A percentile compares a stretch with the other conserved stretches of the same genome.
Conservation (phyloP, 1,140 invertebrate species). For the Harlomillsia oculata region DNA sequence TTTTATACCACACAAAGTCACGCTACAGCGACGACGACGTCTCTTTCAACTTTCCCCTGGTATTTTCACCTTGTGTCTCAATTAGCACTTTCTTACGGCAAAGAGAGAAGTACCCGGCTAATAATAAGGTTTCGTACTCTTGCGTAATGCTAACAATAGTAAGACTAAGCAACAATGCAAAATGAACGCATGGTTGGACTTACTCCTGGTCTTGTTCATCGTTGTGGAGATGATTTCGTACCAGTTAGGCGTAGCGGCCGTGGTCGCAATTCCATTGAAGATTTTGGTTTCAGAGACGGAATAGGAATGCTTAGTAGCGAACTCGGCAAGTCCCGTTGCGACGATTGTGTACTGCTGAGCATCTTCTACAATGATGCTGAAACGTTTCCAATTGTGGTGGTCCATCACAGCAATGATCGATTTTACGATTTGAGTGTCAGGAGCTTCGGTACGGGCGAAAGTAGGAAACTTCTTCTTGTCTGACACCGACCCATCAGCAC, state of each 20-base stretch:
- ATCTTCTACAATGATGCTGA: conserved; percentile 81
- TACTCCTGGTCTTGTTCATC: conserved; percentile 77
- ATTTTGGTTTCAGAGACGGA: conserved; percentile 61
- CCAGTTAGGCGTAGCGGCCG: conserved; percentile 68
- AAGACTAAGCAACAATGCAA: no score
- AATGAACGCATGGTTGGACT: no score
- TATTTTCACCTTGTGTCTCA: no score
- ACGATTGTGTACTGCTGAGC: conserved; percentile 58
- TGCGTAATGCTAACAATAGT: no score
- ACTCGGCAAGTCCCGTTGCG: no score
- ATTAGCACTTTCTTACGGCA: no score
- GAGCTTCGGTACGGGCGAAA: conserved; percentile 87
- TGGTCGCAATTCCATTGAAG: conserved; percentile 52
- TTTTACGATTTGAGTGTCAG: conserved; percentile 85
- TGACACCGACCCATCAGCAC: conserved; percentile 78
- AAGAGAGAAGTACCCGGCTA: no score
- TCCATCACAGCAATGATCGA: conserved; percentile 78
- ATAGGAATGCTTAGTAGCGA: no score
- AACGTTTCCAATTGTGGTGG: conserved; percentile 88
- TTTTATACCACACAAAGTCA: no score
- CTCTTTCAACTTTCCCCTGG: no score
- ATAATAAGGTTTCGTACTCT: no score
- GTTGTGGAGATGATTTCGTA: conserved; percentile 78
- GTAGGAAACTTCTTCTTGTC: conserved; percentile 62
- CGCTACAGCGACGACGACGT: no score